A percentile compares a stretch with the other conserved stretches of the same genome.
phyloP scores from a whole-genome alignment of 2,113 vertebrate species.

The Saccopteryx bilineata region DNA sequence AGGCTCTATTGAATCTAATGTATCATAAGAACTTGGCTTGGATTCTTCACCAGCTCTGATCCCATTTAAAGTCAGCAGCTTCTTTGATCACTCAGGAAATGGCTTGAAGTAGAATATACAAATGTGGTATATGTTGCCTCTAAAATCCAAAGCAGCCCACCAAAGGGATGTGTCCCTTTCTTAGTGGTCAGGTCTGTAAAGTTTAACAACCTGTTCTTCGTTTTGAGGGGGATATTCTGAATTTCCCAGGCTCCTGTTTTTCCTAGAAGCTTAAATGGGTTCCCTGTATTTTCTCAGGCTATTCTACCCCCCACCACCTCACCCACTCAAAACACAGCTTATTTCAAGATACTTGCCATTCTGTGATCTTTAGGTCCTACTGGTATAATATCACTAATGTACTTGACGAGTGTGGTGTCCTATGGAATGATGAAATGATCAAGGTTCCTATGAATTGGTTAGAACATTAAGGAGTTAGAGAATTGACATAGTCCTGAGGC shows the following conservation, averaged over 20 bases:
- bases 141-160: not conserved
- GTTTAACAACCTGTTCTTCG: not conserved
- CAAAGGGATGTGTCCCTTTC: not conserved
- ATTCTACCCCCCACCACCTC: too few relatives aligned
- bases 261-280: not conserved
- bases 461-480: not conserved
- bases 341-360: not conserved
- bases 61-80: constrained; percentile 8
- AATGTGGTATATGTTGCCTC: not conserved
- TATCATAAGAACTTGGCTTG: not conserved
- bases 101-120: not conserved
- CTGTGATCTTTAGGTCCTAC: not conserved
- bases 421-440: not conserved
- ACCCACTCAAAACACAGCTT: not conserved
- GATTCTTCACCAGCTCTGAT: not conserved
- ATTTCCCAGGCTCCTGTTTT: not conserved
- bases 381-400: not conserved
- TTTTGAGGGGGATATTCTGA: not conserved
- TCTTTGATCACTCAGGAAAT: not conserved
- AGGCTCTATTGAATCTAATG: not conserved
- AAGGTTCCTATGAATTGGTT: not conserved
- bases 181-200: not conserved
- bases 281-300: not conserved
- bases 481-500: too few relatives aligned
- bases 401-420: not conserved